Percentiles rank a stretch among this genome's conserved stretches.
phyloP scores from a whole-genome alignment of 2,113 vertebrate species.

The Ranitomeya variabilis region DNA sequence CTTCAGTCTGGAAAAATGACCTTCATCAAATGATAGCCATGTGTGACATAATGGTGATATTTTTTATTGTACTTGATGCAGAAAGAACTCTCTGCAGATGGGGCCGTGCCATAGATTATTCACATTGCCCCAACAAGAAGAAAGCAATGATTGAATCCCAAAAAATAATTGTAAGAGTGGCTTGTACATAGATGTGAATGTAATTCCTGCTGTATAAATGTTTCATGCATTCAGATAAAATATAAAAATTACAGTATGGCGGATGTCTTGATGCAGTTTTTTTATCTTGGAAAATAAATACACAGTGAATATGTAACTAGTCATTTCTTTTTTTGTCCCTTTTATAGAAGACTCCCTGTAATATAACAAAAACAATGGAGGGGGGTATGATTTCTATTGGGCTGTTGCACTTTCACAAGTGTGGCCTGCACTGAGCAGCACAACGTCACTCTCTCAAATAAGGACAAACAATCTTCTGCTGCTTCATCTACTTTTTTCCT shows the following conservation, averaged over 20 bases:
- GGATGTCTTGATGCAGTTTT: not conserved
- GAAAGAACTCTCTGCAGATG: not conserved
- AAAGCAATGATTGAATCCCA: not conserved
- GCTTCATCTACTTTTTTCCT: too few species aligned
- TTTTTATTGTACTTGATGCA: not conserved
- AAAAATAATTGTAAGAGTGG: not conserved
- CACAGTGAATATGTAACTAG: not conserved
- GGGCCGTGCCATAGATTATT: not conserved
- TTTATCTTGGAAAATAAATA: not conserved
- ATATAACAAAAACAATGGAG: too few species aligned
- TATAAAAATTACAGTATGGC: not conserved
- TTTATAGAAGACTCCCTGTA: too few species aligned
- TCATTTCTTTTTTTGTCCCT: too few species aligned
- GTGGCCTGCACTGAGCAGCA: too few species aligned
- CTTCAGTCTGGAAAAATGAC: too few species aligned
- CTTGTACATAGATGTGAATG: conserved; percentile 10
- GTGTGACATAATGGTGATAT: not conserved
- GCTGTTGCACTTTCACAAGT: too few species aligned
- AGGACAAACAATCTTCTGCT: too few species aligned
- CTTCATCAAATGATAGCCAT: not conserved
- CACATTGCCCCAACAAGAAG: not conserved
- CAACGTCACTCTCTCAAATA: too few species aligned
- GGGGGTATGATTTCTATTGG: too few species aligned
- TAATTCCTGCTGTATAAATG: not conserved
- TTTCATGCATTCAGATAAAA: conserved; percentile 14